Conservation (phyloP, 2,113 vertebrate genomes). For the Dipodomys stephensi region DNA sequence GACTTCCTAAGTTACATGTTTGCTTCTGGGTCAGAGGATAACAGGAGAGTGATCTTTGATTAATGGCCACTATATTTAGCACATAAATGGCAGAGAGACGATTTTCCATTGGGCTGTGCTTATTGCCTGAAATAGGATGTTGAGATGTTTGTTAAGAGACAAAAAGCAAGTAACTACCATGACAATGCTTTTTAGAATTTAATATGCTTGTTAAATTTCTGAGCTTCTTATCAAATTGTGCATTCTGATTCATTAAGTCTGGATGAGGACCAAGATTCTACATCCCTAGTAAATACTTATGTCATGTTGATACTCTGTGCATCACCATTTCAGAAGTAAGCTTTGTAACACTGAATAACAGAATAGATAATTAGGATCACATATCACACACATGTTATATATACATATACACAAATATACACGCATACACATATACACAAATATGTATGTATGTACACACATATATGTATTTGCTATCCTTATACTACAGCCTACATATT, state of each 20-base stretch:
- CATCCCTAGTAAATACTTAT: not conserved
- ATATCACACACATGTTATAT: slow-evolving; percentile 19
- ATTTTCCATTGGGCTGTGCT: not conserved
- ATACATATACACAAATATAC: not conserved
- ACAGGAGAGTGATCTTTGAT: too few species aligned
- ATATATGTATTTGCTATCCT: too few species aligned
- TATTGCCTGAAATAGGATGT: not conserved
- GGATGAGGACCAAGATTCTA: not conserved
- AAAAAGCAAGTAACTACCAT: not conserved
- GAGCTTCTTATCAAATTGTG: not conserved
- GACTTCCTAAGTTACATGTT: not conserved
- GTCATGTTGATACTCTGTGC: not conserved
- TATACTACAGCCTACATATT: too few species aligned
- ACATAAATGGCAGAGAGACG: not conserved
- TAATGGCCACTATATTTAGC: not conserved
- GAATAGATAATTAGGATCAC: slow-evolving; percentile 77
- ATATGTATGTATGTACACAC: too few species aligned
- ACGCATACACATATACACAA: too few species aligned
- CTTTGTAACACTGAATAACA: slow-evolving; percentile 39
- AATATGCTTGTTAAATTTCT: not conserved
- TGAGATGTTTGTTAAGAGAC: not conserved
- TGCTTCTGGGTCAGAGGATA: not conserved
- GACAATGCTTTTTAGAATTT: not conserved
- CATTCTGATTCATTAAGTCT: not conserved
- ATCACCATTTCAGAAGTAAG: not conserved